Evolutionary conservation across 2,797 vertebrate species (phyloP).

Genomic region (Fistularia commersonii): DNA sequence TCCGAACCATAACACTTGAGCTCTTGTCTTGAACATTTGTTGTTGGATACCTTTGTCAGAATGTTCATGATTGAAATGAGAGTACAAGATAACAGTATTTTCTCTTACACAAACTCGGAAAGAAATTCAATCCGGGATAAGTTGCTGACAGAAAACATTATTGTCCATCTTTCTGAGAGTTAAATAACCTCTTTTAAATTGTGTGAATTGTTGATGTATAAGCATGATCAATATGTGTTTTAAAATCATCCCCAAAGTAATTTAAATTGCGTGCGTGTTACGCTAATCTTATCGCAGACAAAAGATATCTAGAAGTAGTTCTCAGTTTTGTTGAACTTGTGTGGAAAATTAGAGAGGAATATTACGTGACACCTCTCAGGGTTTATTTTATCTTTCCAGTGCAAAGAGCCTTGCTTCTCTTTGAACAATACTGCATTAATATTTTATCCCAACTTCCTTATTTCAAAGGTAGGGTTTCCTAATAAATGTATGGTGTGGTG

Average conservation of each 20-base stretch:
- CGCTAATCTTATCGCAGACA: background rate
- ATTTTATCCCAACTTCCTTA: constrained; percentile 67
- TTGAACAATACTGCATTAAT: constrained; percentile 75
- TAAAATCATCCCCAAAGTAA: too few relatives aligned
- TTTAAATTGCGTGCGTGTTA: too few relatives aligned
- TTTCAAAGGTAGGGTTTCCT: constrained; percentile 75
- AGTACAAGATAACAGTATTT: constrained; percentile 42
- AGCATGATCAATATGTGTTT: background rate
- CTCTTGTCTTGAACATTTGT: constrained; percentile 72
- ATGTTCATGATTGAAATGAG: constrained; percentile 41
- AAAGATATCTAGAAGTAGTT: background rate
- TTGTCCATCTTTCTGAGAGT: background rate
- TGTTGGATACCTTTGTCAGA: constrained; percentile 62
- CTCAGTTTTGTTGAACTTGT: constrained; percentile 1
- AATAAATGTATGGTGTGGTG: constrained; percentile 65
- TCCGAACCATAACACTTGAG: constrained; percentile 73
- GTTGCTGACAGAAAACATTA: constrained; percentile 5
- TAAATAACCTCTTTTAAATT: constrained; percentile 3
- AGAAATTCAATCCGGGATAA: constrained; percentile 18
- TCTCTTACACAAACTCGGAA: constrained; percentile 9
- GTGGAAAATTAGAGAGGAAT: constrained; percentile 37
- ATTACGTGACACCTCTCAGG: constrained; percentile 35
- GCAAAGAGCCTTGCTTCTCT: constrained; percentile 66
- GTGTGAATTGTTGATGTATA: background rate
- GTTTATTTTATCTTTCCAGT: constrained; percentile 61